A percentile compares a stretch with the other conserved stretches of the same genome.
Conservation (phyloP, 2,888 invertebrate species). For the Drosophila maculinotata region DNA sequence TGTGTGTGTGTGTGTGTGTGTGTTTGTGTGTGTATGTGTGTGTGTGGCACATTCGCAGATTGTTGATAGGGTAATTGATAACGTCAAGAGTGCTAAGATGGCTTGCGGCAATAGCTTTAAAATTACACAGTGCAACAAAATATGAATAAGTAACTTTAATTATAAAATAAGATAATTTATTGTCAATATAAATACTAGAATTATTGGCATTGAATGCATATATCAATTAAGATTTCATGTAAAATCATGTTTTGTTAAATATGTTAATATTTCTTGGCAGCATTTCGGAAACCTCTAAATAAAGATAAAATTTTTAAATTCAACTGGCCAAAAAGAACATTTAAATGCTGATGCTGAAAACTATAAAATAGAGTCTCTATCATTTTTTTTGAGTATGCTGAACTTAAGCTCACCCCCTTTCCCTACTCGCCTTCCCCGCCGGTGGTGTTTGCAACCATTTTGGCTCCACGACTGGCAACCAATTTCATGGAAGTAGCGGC, state of each 20-base stretch:
- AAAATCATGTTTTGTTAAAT: no score
- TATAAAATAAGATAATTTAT: no score
- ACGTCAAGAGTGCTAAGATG: constrained; percentile 11
- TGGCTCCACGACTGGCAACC: constrained; percentile 17
- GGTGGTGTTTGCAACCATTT: background rate
- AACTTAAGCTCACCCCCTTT: constrained; percentile 14
- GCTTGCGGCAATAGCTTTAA: background rate
- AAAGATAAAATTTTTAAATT: background rate
- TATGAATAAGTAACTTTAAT: no score
- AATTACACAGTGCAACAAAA: constrained; percentile 3
- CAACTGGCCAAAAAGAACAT: constrained; percentile 2
- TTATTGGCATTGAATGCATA: no score
- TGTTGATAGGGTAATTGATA: constrained; percentile 48
- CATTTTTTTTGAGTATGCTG: constrained; percentile 26
- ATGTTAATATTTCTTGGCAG: background rate
- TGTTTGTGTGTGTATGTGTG: constrained; percentile 9
- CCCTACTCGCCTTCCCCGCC: no score
- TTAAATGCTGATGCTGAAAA: constrained; percentile 3
- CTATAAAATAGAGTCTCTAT: constrained; percentile 27
- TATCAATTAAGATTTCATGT: no score
- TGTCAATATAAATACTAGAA: no score
- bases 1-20: constrained; percentile 6
- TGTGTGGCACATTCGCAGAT: constrained; percentile 32
- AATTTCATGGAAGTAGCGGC: constrained; percentile 52
- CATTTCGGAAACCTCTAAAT: no score